A percentile compares a stretch with the other conserved stretches of the same genome.
phyloP scores from a whole-genome alignment of 2,797 vertebrate species.

The Amblyopsis hoosieri region DNA sequence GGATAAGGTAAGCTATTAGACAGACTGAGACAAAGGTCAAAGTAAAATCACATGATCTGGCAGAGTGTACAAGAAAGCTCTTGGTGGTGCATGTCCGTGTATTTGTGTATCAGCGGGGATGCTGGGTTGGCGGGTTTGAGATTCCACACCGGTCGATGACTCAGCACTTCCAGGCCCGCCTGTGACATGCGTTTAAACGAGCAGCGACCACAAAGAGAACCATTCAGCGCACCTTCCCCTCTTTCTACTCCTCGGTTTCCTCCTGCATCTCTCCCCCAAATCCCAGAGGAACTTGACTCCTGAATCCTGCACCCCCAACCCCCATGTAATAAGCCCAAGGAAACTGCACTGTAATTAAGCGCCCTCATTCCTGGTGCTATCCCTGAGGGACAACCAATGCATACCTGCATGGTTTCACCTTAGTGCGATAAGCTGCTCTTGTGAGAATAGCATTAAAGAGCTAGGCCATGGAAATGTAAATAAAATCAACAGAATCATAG shows the following conservation, averaged over 20 bases:
- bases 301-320: slow-evolving; percentile 33
- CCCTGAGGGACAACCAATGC: slow-evolving; percentile 20
- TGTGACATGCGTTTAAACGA: slow-evolving; percentile 73
- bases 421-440: too few relatives aligned
- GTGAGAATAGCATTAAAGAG: too few relatives aligned
- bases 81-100: slow-evolving; percentile 21
- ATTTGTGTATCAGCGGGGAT: slow-evolving; percentile 30
- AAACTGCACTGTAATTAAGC: slow-evolving; percentile 50
- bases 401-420: too few relatives aligned
- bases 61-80: slow-evolving; percentile 6
- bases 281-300: slow-evolving; percentile 71
- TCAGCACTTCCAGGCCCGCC: slow-evolving; percentile 66
- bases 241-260: slow-evolving; percentile 35
- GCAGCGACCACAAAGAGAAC: slow-evolving; percentile 68
- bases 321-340: slow-evolving; percentile 59
- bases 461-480: too few relatives aligned
- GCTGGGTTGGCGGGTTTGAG: slow-evolving; percentile 32
- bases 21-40: not conserved
- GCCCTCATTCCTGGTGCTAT: not conserved
- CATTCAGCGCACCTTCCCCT: slow-evolving; percentile 66
- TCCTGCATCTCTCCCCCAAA: slow-evolving; percentile 52
- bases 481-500: too few relatives aligned
- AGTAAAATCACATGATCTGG: slow-evolving; percentile 3
- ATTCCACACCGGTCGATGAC: slow-evolving; percentile 58
- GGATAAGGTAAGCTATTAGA: too few relatives aligned